A percentile compares a stretch with the other conserved stretches of the same genome.
Evolutionary conservation across 2,888 invertebrate genomes (phyloP).

Genomic region (Pandemis heparana): DNA sequence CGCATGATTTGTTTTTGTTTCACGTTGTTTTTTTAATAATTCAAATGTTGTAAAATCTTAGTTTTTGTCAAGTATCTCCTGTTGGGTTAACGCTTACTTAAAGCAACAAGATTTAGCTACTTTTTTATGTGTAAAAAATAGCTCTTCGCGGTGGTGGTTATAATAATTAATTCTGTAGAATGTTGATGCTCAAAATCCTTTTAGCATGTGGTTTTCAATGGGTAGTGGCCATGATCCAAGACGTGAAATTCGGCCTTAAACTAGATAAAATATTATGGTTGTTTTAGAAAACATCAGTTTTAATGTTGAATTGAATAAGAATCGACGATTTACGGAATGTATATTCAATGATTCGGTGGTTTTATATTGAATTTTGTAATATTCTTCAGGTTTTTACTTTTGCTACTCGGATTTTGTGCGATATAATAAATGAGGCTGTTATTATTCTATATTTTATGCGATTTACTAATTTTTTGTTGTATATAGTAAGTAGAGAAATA

Average conservation of each 20-base stretch:
- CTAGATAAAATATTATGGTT: too few relatives aligned
- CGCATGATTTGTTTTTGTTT: background rate
- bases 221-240: background rate
- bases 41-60: background rate
- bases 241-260: too few relatives aligned
- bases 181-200: conserved; percentile 40
- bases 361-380: background rate
- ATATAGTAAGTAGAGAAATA: conserved; percentile 26
- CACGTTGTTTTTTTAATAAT: background rate
- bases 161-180: conserved; percentile 21
- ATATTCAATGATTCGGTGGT: background rate
- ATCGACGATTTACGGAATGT: background rate
- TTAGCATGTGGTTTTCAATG: conserved; percentile 23
- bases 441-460: conserved; percentile 11
- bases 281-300: background rate
- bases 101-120: conserved; percentile 8
- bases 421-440: conserved; percentile 35
- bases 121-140: background rate
- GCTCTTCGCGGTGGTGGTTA: conserved; percentile 32
- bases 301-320: background rate
- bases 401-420: conserved; percentile 40
- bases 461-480: conserved; percentile 23
- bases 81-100: conserved; percentile 17
- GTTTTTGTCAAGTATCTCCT: background rate
- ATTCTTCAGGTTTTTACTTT: conserved; percentile 18